Percentiles rank a stretch among this genome's conserved stretches.
These are phyloP conservation scores for Sylvilagus floridanus DNA, from an alignment of 2,797 vertebrate genomes.

Conservation along the genomic window DNA sequence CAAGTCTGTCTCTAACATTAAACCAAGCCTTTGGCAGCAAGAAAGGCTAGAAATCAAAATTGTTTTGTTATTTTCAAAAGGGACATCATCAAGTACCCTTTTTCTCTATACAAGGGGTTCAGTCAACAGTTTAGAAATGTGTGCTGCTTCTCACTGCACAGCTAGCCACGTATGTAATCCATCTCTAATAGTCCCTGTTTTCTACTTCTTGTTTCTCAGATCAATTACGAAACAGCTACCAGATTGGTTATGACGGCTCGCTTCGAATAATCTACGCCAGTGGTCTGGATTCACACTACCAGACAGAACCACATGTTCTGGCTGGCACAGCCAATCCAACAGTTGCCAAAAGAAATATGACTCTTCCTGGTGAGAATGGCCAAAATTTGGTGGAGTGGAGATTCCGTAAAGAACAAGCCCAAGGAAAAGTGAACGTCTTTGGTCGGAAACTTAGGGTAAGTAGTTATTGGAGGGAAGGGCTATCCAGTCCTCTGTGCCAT, in stretches of 20 bases:
- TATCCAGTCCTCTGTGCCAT: accelerated
- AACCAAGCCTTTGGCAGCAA: background rate
- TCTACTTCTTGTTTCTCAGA: slow-evolving; percentile 88
- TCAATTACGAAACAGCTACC: slow-evolving; percentile 96
- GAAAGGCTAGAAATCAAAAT: slow-evolving; percentile 30
- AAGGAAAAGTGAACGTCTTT: slow-evolving; percentile 97
- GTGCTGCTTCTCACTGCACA: background rate
- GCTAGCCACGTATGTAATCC: background rate
- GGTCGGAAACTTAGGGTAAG: slow-evolving; percentile 97
- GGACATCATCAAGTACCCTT: background rate
- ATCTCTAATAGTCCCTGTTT: background rate
- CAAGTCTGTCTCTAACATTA: slow-evolving; percentile 7
- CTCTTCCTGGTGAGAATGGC: slow-evolving; percentile 95
- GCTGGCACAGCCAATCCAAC: slow-evolving; percentile 97
- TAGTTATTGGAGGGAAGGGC: accelerated
- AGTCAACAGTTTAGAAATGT: background rate
- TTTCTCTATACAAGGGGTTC: background rate
- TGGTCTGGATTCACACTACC: slow-evolving; percentile 97
- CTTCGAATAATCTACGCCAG: slow-evolving; percentile 97
- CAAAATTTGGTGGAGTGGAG: slow-evolving; percentile 99
- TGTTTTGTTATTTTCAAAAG: slow-evolving; percentile 12
- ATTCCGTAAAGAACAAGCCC: slow-evolving; percentile 97
- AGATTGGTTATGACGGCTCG: slow-evolving; percentile 96
- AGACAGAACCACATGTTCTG: slow-evolving; percentile 97
- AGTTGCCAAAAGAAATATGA: slow-evolving; percentile 97